Base-by-base conservation (phyloP, 2,113 vertebrate species). In the Campylomormyrus tamandua region DNA sequence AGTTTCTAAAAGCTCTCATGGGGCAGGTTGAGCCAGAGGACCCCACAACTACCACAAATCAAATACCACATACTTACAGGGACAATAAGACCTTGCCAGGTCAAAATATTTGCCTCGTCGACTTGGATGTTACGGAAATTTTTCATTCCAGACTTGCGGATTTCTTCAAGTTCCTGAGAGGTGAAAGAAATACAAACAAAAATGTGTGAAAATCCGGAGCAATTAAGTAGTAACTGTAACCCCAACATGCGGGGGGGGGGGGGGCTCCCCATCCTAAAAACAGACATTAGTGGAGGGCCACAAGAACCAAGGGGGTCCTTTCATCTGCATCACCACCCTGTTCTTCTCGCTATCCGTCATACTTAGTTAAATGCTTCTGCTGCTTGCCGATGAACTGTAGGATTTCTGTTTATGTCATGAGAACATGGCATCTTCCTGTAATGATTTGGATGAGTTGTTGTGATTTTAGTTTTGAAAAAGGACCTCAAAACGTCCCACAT, bases 41-140 rank as follows among this genome's bases (percentile, higher is more conserved):
- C 35, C 17, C 74, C 9, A 10, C 21, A 24, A 46, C 21, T 84
- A 3, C 46, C 66, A 24, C 17, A 27, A 27, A 19, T 48, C 2
- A n/a, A 45, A 52, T 52, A 19, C 11, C 0, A 3, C 70, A 92
- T 95, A 99, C 98, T 98, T 95, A 99, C 98, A 92, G 98, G 98
- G 95, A 99, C 97, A 91, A 99, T 98, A 93, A 99, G 98, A 88
- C 97, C 98, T 96, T 99, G 98, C 98, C 98, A 99, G 94, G 94
- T 96, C 95, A 98, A 96, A 95, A 99, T 95, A 95, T 99, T 98
- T 66, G 98, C 94, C 94, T 99, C 98, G 92, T 99, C 98, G 94
- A 99, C 98, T 94, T 96, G 96, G 95, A 98, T 98, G 95, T 97
- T 98, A 94, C 97, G 96, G 95, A 99, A 98, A 94, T 97, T 96